Evolutionary conservation across 2,797 vertebrate species (phyloP).

Genomic region (Coregonus suidteri): DNA sequence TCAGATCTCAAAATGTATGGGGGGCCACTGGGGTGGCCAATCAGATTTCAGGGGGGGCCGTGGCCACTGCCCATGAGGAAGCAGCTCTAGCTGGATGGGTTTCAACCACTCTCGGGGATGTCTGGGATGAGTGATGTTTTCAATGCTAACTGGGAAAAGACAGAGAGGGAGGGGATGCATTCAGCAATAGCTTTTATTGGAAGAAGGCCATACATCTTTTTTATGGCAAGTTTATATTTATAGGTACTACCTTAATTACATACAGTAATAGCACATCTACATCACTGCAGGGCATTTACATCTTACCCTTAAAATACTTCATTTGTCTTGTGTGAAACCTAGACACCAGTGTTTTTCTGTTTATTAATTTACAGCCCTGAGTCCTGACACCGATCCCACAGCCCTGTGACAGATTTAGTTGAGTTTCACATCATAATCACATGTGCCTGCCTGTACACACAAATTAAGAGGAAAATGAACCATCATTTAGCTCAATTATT

Average conservation of each 20-base stretch:
- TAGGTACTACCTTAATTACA: constrained; percentile 10
- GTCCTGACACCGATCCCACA: constrained; percentile 3
- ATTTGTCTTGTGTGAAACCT: constrained; percentile 13
- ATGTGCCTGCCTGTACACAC: constrained; percentile 10
- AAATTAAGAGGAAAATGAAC: constrained; percentile 46
- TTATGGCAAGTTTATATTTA: constrained; percentile 20
- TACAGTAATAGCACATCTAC: constrained; percentile 12
- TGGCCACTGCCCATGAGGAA: constrained; percentile 39
- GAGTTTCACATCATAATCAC: constrained; percentile 18
- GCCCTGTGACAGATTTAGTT: constrained; percentile 15
- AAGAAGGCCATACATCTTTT: constrained; percentile 23
- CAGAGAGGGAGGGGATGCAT: neutral
- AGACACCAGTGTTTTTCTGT: neutral
- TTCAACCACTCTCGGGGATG: constrained; percentile 32
- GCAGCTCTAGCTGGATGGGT: constrained; percentile 25
- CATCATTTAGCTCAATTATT: constrained; percentile 75
- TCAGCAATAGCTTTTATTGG: neutral
- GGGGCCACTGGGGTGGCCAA: too few relatives aligned
- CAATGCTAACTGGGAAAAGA: neutral
- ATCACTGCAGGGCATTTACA: neutral
- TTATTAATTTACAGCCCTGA: neutral
- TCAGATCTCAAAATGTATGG: too few relatives aligned
- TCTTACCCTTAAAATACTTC: constrained; percentile 2
- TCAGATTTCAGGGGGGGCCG: constrained; percentile 15
- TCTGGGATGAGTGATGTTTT: constrained; percentile 36